Evolutionary conservation across 1,140 invertebrate genomes (phyloP), one percentile per base, ranked within the genome.

Genomic region (Macrostomum lignano): DNA sequence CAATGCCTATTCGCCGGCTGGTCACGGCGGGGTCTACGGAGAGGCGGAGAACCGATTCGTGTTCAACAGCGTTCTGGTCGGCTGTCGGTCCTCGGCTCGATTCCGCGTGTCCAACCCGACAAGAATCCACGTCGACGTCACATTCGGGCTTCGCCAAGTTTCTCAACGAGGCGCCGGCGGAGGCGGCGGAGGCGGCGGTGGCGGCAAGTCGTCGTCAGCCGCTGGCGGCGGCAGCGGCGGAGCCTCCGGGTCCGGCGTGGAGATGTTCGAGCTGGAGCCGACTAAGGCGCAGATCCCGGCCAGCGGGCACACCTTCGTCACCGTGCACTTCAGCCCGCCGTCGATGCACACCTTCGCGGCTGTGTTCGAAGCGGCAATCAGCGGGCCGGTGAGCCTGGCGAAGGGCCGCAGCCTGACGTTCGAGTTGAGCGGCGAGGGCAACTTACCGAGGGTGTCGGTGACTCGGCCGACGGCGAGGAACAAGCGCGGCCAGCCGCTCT

Each of bases 51-150:
- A 51, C 36, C 45, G 45, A 33, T 59, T 59, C 43, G 42, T 54
- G 2, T 59, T 59, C 38, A 53, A 49, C 37, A 56, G 55, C 36
- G 53, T 59, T 9, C 51, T 58, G 24, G 51, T 59, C 28, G 54
- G 53, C 15, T 37, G 46, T 17, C 50, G 44, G 36, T 47, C 52
- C 3, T 50, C 47, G 32, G 55, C 55, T n/a, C 38, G 53, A 14
- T 59, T 59, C 35, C 57, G 55, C 44, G 48, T 59, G 22, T 42
- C 42, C 32, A 59, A 59, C 39, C 39, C 40, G 17, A 51, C 51
- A 33, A 57, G 58, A 40, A 49, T 49, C 29, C 21, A 3, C 6
- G 3, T 15, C 5, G 31, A 26, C 9, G 15, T 35, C 3, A 35
- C 13, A 9, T 10, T 28, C 7, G 15, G 14, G 4, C 9, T 28